phyloP scores from a whole-genome alignment of 2,888 invertebrate species.

The Lapara coniferarum region DNA sequence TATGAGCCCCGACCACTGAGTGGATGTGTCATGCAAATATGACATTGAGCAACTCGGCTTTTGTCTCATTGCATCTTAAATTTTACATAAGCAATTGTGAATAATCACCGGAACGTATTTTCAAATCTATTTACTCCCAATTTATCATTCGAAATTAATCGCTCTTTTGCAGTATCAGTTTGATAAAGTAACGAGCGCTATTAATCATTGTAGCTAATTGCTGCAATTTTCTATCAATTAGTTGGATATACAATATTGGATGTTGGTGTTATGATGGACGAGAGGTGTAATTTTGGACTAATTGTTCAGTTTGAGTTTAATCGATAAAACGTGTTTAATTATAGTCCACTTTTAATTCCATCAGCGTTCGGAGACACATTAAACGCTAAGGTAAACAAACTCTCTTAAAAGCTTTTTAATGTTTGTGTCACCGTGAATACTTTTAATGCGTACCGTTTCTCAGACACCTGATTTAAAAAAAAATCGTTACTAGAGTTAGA shows the following conservation, averaged over 20 bases:
- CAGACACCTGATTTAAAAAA: slow-evolving; percentile 22
- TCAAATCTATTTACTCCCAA: neutral
- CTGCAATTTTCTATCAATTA: slow-evolving; percentile 15
- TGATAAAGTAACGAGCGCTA: neutral
- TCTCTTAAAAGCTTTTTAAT: slow-evolving; percentile 41
- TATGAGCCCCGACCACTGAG: slow-evolving; percentile 53
- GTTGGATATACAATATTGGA: neutral
- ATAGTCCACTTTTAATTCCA: slow-evolving; percentile 5
- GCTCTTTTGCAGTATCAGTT: too few species aligned
- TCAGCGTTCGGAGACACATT: neutral
- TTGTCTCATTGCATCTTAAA: neutral
- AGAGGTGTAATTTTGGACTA: neutral
- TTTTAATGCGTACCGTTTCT: slow-evolving; percentile 28
- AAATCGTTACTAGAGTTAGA: slow-evolving; percentile 9
- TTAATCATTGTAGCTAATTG: slow-evolving; percentile 12
- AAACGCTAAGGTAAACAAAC: slow-evolving; percentile 28
- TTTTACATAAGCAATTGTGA: neutral
- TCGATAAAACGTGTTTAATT: neutral
- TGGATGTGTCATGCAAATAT: slow-evolving; percentile 55
- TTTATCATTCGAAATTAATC: neutral
- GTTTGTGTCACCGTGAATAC: slow-evolving; percentile 32
- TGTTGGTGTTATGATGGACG: neutral
- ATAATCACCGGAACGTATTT: neutral
- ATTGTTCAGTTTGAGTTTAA: neutral
- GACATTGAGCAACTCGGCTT: slow-evolving; percentile 51